These are phyloP conservation scores for Drosophila ananassae DNA, from an alignment of 1,140 invertebrate genomes.

Conservation along the genomic window DNA sequence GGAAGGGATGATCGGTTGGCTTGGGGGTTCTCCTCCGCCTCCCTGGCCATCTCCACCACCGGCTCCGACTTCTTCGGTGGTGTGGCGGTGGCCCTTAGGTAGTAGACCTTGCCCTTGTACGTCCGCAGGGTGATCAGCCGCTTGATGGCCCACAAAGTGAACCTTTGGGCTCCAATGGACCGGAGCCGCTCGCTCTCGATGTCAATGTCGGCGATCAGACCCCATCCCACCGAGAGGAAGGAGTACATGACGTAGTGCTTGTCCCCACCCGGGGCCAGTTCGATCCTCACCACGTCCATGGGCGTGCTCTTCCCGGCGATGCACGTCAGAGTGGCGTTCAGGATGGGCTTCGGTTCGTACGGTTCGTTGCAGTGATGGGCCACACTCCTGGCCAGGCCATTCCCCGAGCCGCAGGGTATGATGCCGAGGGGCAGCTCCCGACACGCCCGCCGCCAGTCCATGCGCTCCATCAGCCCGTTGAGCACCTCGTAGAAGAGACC, in stretches of 20 bases:
- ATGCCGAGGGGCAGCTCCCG: slow-evolving; percentile 92
- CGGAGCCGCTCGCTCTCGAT: slow-evolving; percentile 97
- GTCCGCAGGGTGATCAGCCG: slow-evolving; percentile 89
- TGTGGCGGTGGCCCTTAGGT: slow-evolving; percentile 84
- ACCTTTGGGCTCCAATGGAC: slow-evolving; percentile 94
- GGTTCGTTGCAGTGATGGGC: slow-evolving; percentile 92
- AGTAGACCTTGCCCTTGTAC: slow-evolving; percentile 89
- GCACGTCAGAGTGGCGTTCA: slow-evolving; percentile 92
- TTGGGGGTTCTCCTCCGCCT: not conserved
- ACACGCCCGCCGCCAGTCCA: slow-evolving; percentile 93
- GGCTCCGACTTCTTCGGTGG: slow-evolving; percentile 37
- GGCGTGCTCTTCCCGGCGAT: slow-evolving; percentile 90
- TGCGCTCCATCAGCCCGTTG: slow-evolving; percentile 94
- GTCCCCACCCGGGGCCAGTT: slow-evolving; percentile 87
- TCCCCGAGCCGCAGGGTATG: slow-evolving; percentile 97
- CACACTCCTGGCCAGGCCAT: slow-evolving; percentile 95
- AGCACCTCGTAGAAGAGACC: slow-evolving; percentile 96
- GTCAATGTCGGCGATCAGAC: slow-evolving; percentile 97
- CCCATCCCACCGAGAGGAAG: slow-evolving; percentile 97
- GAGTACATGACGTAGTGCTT: slow-evolving; percentile 89
- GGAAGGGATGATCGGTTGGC: slow-evolving; percentile 28
- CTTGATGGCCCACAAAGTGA: slow-evolving; percentile 94
- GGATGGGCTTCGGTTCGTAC: slow-evolving; percentile 90
- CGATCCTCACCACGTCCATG: slow-evolving; percentile 94
- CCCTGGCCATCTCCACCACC: slow-evolving; percentile 2